Evolutionary conservation across 1,140 invertebrate genomes (phyloP).

Genomic region (Teleogryllus occipitalis): DNA sequence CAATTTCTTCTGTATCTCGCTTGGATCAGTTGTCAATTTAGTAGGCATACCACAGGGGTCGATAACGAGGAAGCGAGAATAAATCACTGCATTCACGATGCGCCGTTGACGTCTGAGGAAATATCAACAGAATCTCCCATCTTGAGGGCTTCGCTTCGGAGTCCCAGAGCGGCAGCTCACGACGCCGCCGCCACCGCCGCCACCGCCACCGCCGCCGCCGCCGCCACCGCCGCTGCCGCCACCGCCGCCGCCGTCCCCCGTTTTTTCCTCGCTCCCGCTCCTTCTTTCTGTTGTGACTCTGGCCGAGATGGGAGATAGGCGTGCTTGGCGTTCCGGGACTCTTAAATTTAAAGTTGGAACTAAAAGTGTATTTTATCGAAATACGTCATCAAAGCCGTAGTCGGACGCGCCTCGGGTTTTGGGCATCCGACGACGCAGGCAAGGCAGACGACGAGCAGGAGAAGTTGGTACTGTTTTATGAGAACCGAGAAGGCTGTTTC

Average conservation of each 20-base stretch:
- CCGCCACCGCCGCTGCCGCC: too few species aligned
- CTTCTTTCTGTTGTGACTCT: background rate
- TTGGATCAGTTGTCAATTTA: background rate
- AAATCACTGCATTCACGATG: background rate
- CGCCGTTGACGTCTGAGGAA: background rate
- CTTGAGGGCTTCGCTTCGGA: background rate
- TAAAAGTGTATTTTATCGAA: slow-evolving; percentile 2
- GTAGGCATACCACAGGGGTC: background rate
- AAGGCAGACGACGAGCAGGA: too few species aligned
- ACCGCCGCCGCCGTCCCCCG: too few species aligned
- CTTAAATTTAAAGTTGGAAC: background rate
- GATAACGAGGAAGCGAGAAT: background rate
- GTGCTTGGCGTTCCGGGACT: background rate
- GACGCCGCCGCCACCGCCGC: too few species aligned
- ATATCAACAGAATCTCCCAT: background rate
- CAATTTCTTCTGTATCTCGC: background rate
- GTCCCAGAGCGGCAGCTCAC: background rate
- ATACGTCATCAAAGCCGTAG: background rate
- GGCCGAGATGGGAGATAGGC: background rate
- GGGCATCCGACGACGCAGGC: background rate
- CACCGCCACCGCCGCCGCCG: too few species aligned
- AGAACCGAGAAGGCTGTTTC: too few species aligned
- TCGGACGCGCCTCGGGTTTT: background rate
- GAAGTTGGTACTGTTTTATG: too few species aligned
- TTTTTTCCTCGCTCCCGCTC: background rate